A percentile compares a stretch with the other conserved stretches of the same genome.
Evolutionary conservation across 2,888 invertebrate genomes (phyloP).

Genomic region (Ochlodes sylvanus): DNA sequence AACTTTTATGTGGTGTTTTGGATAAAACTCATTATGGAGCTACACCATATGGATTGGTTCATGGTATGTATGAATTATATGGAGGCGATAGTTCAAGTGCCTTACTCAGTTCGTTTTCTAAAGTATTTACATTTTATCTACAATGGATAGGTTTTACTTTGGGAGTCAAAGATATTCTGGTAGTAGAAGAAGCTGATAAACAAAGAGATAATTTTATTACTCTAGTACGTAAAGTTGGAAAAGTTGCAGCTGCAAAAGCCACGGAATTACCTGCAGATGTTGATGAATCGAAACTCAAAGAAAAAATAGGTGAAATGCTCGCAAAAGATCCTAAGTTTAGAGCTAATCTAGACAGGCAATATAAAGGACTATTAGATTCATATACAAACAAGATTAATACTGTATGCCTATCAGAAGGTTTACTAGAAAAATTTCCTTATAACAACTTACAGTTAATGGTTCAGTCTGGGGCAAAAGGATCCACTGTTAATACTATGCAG

Average conservation of each 20-base stretch:
- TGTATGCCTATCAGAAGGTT: slow-evolving; percentile 92
- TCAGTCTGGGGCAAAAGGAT: slow-evolving; percentile 99
- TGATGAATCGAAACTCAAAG: slow-evolving; percentile 84
- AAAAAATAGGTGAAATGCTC: slow-evolving; percentile 89
- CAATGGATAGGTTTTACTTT: slow-evolving; percentile 97
- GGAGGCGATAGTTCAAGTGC: slow-evolving; percentile 93
- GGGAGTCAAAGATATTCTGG: slow-evolving; percentile 97
- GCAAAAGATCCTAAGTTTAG: slow-evolving; percentile 90
- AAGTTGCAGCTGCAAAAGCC: slow-evolving; percentile 87
- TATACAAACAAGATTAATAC: slow-evolving; percentile 96
- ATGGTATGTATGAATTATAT: slow-evolving; percentile 97
- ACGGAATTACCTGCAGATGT: slow-evolving; percentile 87
- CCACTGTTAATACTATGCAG: slow-evolving; percentile 98
- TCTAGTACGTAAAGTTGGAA: slow-evolving; percentile 87
- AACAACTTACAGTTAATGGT: slow-evolving; percentile 99
- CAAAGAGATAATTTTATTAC: slow-evolving; percentile 89
- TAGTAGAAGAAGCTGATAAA: slow-evolving; percentile 89
- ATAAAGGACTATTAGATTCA: slow-evolving; percentile 91
- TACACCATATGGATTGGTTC: slow-evolving; percentile 96
- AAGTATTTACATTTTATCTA: slow-evolving; percentile 95
- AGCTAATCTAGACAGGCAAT: slow-evolving; percentile 92
- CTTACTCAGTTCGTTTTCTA: slow-evolving; percentile 94
- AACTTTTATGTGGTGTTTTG: slow-evolving; percentile 95
- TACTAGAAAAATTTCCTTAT: slow-evolving; percentile 94
- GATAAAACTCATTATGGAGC: slow-evolving; percentile 99